Conservation (phyloP, 2,888 invertebrate genomes). For the Oscheius sp. region DNA sequence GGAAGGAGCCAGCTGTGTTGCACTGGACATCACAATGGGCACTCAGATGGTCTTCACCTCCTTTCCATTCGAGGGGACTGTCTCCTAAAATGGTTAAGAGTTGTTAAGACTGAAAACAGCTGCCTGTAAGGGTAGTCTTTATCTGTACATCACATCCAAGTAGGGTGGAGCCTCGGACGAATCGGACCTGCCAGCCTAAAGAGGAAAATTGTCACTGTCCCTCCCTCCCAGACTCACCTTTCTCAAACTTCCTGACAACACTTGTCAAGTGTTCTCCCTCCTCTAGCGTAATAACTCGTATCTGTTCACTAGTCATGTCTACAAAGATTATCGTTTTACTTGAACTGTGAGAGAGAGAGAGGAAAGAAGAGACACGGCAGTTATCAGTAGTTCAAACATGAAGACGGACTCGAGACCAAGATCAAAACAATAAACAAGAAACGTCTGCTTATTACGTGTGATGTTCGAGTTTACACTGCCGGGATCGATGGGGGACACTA, state of each 20-base stretch:
- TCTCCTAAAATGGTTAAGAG: constrained; percentile 10
- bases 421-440: constrained; percentile 7
- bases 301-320: constrained; percentile 3
- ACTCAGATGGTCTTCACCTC: constrained; percentile 48
- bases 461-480: constrained; percentile 20
- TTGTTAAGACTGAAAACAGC: neutral
- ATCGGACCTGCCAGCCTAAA: constrained; percentile 66
- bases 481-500: neutral
- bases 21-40: constrained; percentile 52
- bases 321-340: neutral
- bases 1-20: constrained; percentile 52
- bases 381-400: constrained; percentile 1
- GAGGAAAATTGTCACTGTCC: neutral
- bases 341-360: neutral
- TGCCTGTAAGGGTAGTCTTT: constrained; percentile 42
- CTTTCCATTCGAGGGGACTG: constrained; percentile 7
- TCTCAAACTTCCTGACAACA: constrained; percentile 63
- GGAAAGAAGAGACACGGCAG: too few relatives aligned
- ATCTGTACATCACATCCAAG: constrained; percentile 59
- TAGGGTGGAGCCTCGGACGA: constrained; percentile 62
- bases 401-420: neutral
- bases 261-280: constrained; percentile 63
- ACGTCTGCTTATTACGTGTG: constrained; percentile 16
- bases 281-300: constrained; percentile 64
- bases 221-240: constrained; percentile 51